Conservation (phyloP, 1,140 invertebrate species). For the Drosophila seguyi region DNA sequence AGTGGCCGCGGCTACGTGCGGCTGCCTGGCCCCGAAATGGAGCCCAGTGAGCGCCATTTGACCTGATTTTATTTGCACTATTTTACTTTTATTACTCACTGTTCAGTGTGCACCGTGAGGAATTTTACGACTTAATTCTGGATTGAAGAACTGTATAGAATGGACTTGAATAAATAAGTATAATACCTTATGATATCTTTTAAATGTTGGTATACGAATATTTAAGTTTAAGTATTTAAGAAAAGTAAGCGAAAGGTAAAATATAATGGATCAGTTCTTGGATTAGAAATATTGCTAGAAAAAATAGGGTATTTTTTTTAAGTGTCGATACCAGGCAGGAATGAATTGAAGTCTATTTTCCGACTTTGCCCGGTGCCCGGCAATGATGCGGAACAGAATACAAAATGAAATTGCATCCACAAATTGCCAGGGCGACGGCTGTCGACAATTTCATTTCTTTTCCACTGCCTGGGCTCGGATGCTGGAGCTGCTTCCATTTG, state of each 20-base stretch:
- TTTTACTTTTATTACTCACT: slow-evolving; percentile 82
- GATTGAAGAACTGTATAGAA: neutral
- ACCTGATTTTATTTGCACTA: slow-evolving; percentile 83
- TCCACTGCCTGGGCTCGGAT: neutral
- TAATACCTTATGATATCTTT: neutral
- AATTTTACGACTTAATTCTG: neutral
- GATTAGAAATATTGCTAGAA: neutral
- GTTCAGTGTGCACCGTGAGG: slow-evolving; percentile 27
- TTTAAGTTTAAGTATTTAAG: too few relatives aligned
- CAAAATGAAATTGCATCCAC: slow-evolving; percentile 79
- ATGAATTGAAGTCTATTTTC: slow-evolving; percentile 2
- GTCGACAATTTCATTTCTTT: slow-evolving; percentile 80
- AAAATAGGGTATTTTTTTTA: neutral
- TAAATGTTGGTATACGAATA: neutral
- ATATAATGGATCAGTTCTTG: neutral
- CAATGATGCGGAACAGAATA: slow-evolving; percentile 80
- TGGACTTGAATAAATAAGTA: neutral
- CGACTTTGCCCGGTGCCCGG: slow-evolving; percentile 26
- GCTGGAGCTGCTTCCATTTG: slow-evolving; percentile 57
- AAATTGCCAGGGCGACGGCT: slow-evolving; percentile 66
- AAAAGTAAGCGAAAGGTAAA: neutral
- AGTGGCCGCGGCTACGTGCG: slow-evolving; percentile 45
- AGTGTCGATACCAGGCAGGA: neutral
- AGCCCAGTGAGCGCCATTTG: slow-evolving; percentile 73
- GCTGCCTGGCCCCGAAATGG: slow-evolving; percentile 42